These are phyloP conservation scores for Rhagologus leucostigma DNA, from an alignment of 2,113 vertebrate genomes.

Conservation along the genomic window DNA sequence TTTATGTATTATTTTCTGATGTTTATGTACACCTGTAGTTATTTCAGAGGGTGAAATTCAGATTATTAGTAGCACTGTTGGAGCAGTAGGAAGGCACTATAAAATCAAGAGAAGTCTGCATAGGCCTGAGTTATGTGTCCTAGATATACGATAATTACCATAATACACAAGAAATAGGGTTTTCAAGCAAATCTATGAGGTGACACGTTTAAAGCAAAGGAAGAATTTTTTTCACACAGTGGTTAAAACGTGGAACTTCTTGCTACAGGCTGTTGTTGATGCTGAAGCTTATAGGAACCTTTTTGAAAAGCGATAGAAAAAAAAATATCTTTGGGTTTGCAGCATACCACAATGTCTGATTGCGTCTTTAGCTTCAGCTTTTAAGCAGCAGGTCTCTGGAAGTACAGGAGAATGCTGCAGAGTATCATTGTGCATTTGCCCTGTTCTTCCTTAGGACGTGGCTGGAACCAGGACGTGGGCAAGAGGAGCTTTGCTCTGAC, in stretches of 20 bases:
- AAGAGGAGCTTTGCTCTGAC: neutral
- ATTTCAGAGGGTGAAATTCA: neutral
- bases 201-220: neutral
- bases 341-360: neutral
- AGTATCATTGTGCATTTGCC: neutral
- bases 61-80: neutral
- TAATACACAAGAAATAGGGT: neutral
- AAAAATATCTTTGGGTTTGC: neutral
- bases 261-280: neutral
- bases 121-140: neutral
- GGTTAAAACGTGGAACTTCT: neutral
- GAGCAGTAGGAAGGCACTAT: neutral
- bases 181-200: neutral
- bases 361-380: neutral
- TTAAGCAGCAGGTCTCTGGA: neutral
- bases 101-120: neutral
- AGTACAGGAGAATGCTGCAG: neutral
- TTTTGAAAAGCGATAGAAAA: neutral
- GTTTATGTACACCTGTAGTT: neutral
- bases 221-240: neutral
- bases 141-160: neutral
- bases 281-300: neutral
- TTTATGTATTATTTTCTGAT: neutral
- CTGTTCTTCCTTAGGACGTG: neutral
- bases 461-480: rapidly evolving